Evolutionary conservation across 2,888 invertebrate species (phyloP), one percentile per base, ranked within the genome.

Genomic region (Tipula lateralis): DNA sequence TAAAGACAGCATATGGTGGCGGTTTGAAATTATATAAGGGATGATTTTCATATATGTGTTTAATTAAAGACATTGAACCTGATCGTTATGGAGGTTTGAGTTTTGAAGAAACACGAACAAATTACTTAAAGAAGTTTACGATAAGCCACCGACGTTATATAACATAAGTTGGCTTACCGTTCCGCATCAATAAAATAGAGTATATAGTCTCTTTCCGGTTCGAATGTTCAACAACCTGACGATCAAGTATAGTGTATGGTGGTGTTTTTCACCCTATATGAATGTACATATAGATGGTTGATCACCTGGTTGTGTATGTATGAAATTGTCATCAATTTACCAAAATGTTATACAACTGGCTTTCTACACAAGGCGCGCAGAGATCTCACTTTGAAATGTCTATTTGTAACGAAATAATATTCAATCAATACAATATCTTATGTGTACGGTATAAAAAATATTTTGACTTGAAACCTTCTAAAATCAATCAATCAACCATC

Each of bases 71-170:
- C 66, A 66, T 66, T 66, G 66, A 66, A 66, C 66, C 66, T 66
- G 66, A 66, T 66, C 66, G 66, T 66, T 66, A 66, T 66, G 66
- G 66, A 24, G 66, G 66, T 66, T 66, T 66, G 66, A 66, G 66
- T 66, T 66, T 66, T 66, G 2, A 24, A 66, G 66, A 66, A 66
- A 66, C 2, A 1, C 66, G 24, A 66, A 66, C 66, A 19, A 66
- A 24, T 66, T 66, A 66, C 24, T 24, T 66, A 9, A 66, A 66
- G 66, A 66, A 66, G 66, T 24, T 9, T 66, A 9, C 66, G 66
- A 66, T 66, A 66, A 66, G 66, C 24, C 66, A 66, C 66, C 66
- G 24, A 24, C 66, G 9, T 66, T 66, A 7, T 66, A 24, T 66
- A 66, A 66, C 66, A 66, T 66, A 24, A 24, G 66, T 24, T 24